Evolutionary conservation across 2,113 vertebrate genomes (phyloP), one percentile per base, ranked within the genome.

Genomic region (Sminthopsis crassicaudata): DNA sequence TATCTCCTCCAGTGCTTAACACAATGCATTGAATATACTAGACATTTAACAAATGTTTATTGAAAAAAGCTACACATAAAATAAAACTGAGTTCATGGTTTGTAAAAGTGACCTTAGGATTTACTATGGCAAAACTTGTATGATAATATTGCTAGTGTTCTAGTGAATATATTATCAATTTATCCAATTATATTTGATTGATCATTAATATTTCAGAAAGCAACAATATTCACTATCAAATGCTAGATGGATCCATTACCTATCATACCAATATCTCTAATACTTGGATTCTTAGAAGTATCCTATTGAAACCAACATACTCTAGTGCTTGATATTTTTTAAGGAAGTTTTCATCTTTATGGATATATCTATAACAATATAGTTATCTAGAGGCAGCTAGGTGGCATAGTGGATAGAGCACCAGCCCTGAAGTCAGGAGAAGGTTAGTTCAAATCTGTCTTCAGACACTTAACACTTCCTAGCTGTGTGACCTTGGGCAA

Each of bases 171-270:
- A 24, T n/a, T 94, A 25, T 91, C 92, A 67, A 55, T 95, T 92
- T 42, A 90, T 92, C 91, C 46, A 84, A 42, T 50, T 30, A 26
- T 60, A 88, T 89, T 25, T 94, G 84, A 94, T 2, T 89, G 91
- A 30, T 52, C 10, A 93, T 23, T 92, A n/a, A 30, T 95, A 94
- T 93, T 52, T 67, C 36, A 90, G 51, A 89, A 93, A 53, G 36
- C 27, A 96, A 67, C 92, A 46, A 92, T 76, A 92, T 53, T 67
- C 46, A 91, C 76, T 84, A 42, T 14, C 88, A 53, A 93, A 24
- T 91, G 30, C 89, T 52, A 6, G 36, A 51, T 36, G 6, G 30
- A 95, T 91, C 90, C 84, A 30, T 10, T 8, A 57, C 48, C 57
- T 42, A 46, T 88, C 12, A 92, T 6, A 55, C 36, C 30, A 19